Evolutionary conservation across 1,140 invertebrate genomes (phyloP).

Genomic region (Archivesica marissinica): DNA sequence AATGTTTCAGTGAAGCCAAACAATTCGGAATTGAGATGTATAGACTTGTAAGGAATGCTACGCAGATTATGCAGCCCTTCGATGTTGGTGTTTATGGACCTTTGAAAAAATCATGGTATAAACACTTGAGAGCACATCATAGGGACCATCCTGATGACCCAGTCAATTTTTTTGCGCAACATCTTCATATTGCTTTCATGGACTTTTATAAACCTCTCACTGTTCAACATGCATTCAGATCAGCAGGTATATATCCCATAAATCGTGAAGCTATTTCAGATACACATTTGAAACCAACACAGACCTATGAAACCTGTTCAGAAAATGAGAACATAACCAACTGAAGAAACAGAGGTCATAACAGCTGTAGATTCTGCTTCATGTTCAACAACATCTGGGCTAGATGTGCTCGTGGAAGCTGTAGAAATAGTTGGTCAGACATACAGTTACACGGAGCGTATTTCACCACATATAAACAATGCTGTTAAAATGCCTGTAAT

Average conservation of each 20-base stretch:
- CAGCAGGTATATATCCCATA: constrained; percentile 52
- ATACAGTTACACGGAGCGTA: background rate
- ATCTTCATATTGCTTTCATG: constrained; percentile 61
- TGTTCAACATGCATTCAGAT: constrained; percentile 59
- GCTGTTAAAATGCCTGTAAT: background rate
- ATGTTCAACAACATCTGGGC: too few relatives aligned
- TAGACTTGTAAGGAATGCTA: constrained; percentile 62
- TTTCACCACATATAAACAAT: background rate
- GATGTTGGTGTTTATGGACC: constrained; percentile 64
- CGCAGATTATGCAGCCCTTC: constrained; percentile 62
- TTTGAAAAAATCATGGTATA: constrained; percentile 57
- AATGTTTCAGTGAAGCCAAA: constrained; percentile 49
- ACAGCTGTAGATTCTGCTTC: too few relatives aligned
- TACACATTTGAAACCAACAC: constrained; percentile 19
- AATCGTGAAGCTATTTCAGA: constrained; percentile 17
- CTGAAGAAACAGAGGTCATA: too few relatives aligned
- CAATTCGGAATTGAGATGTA: constrained; percentile 56
- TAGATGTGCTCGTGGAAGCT: background rate
- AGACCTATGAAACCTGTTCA: too few relatives aligned
- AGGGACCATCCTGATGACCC: constrained; percentile 36
- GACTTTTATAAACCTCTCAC: constrained; percentile 65
- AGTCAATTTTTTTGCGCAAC: constrained; percentile 64
- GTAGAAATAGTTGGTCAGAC: background rate
- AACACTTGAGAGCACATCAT: constrained; percentile 39
- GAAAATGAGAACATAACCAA: too few relatives aligned